Conservation (phyloP, 2,113 vertebrate species). For the Saccopteryx leptura region DNA sequence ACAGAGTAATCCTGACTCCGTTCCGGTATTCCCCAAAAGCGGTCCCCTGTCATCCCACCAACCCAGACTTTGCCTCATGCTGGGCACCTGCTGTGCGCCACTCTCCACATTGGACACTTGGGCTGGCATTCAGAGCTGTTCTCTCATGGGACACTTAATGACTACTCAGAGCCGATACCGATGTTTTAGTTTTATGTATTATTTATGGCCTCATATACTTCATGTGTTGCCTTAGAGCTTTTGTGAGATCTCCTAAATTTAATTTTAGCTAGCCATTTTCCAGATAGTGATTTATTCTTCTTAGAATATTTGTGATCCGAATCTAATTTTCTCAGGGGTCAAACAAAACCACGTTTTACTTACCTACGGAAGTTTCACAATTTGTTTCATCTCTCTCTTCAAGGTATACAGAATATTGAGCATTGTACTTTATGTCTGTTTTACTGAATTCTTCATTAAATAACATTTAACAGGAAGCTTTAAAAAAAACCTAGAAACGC, state of each 20-base stretch:
- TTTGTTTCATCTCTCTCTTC: background rate
- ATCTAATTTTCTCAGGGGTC: background rate
- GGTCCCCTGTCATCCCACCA: background rate
- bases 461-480: background rate
- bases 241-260: background rate
- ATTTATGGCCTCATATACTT: background rate
- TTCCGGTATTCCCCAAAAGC: background rate
- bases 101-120: fast-evolving
- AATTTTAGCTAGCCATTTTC: background rate
- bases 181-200: background rate
- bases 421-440: background rate
- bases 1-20: background rate
- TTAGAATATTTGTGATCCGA: background rate
- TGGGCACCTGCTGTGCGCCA: background rate
- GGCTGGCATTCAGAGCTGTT: background rate
- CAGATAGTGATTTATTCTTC: background rate
- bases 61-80: background rate
- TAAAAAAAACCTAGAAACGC: background rate
- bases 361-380: background rate
- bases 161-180: background rate
- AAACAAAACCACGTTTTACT: background rate
- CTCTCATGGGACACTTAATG: fast-evolving
- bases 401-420: background rate
- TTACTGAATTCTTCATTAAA: background rate
- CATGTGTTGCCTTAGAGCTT: background rate